Conservation (phyloP, 2,113 vertebrate species). For the Oncorhynchus kisutch region DNA sequence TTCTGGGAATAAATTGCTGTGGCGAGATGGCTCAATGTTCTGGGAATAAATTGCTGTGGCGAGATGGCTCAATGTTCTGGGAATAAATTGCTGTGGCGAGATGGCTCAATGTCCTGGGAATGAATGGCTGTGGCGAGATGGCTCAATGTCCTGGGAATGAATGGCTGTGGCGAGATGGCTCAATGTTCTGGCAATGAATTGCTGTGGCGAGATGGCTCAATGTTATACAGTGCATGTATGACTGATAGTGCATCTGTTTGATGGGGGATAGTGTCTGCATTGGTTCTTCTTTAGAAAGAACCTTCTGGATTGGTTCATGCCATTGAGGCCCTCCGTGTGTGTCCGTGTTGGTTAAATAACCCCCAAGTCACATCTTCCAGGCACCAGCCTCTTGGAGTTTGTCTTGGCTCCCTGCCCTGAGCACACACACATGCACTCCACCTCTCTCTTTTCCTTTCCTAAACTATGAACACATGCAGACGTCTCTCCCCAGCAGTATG, state of each 20-base stretch:
- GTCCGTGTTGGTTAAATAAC: conserved; percentile 78
- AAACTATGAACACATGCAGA: not conserved
- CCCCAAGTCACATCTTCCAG: conserved; percentile 70
- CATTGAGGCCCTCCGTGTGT: conserved; percentile 34
- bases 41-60: no score
- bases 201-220: not conserved
- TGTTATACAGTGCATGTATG: not conserved
- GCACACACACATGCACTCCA: conserved; percentile 19
- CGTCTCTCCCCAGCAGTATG: not conserved
- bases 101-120: no score
- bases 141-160: no score
- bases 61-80: no score
- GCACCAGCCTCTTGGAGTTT: conserved; percentile 73
- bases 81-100: no score
- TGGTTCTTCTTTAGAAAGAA: not conserved
- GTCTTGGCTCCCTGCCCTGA: conserved; percentile 73
- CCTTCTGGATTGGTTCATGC: conserved; percentile 20
- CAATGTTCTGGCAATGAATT: no score
- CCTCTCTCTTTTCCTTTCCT: not conserved
- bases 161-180: no score
- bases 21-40: no score
- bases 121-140: no score
- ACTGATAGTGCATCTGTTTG: not conserved
- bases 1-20: no score
- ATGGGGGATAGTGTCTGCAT: not conserved